Evolutionary conservation across 2,888 invertebrate genomes (phyloP), one percentile per base, ranked within the genome.

Genomic region (Creontiades dilutus): DNA sequence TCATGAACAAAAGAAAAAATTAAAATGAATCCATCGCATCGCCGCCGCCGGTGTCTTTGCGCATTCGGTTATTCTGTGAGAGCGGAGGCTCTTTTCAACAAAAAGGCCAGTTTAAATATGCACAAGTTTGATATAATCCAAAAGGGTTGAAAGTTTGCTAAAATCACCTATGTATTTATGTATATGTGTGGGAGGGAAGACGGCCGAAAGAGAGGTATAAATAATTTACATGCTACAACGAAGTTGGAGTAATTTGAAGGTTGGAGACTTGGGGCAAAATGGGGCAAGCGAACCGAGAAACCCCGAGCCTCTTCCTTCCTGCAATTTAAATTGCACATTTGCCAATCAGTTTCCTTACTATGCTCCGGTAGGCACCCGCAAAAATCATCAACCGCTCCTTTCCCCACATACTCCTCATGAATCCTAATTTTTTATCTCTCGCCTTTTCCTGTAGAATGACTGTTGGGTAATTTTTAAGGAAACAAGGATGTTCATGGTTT

Each of bases 291-390:
- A 90, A 82, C 82, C 90, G 90, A 90, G 90, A 90, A 90, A 85
- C 86, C 90, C 90, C 90, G 86, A 23, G 75, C 57, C 81, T 46
- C 85, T 27, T 55, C 90, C 52, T 85, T 78, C 90, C 86, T 90
- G 90, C 90, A 90, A 90, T 90, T 90, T 90, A 90, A 90, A 90
- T 90, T 90, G 90, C 90, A 86, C 90, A 90, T 90, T 90, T 90
- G 90, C 86, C 90, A 90, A 90, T 90, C 90, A 90, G 90, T 78
- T 90, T 86, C 90, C 76, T 90, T 86, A 85, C 78, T 55, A 81
- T 48, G 84, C 89, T 89, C 89, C 55, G 84, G 47, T 75, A 75
- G 68, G 48, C 84, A 89, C 82, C 89, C 75, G 89, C 88, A 78
- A 88, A 88, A 88, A 88, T 88, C 88, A 78, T 84, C 82, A 78